Evolutionary conservation across 2,113 vertebrate species (phyloP).

Genomic region (Epinephelus lanceolatus): DNA sequence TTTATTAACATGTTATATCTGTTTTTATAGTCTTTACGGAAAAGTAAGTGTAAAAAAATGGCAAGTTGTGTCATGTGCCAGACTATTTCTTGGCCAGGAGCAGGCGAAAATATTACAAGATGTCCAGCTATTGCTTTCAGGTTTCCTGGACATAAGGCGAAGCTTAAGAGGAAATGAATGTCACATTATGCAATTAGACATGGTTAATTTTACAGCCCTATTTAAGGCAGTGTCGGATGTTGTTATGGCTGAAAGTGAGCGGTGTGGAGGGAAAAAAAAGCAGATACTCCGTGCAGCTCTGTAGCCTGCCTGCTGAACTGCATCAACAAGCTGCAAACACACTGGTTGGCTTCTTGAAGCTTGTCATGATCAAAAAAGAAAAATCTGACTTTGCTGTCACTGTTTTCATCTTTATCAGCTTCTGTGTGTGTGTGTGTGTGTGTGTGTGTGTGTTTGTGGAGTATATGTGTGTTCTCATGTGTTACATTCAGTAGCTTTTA

Average conservation of each 20-base stretch:
- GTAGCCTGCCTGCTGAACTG: conserved; percentile 6
- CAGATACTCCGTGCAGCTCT: conserved; percentile 30
- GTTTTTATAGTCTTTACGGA: conserved; percentile 5
- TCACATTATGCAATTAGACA: conserved; percentile 11
- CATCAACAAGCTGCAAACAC: conserved; percentile 60
- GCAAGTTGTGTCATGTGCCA: not conserved
- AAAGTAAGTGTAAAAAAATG: not conserved
- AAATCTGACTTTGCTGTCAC: conserved; percentile 58
- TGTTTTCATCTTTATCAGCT: conserved; percentile 66
- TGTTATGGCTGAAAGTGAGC: conserved; percentile 30
- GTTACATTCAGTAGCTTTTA: conserved; percentile 45
- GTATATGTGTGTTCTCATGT: conserved; percentile 23
- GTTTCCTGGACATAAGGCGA: not conserved
- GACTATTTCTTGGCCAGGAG: not conserved
- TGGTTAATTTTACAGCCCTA: conserved; percentile 8
- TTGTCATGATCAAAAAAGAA: conserved; percentile 69
- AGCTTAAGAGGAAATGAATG: not conserved
- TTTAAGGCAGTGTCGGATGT: conserved; percentile 21
- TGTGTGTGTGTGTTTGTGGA: conserved; percentile 28
- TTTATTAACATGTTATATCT: not conserved
- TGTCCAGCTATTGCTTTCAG: not conserved
- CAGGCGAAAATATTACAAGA: not conserved
- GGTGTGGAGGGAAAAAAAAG: conserved; percentile 32
- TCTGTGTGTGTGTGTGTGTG: conserved; percentile 35
- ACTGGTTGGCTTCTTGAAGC: conserved; percentile 47